These are phyloP conservation scores for Chymomyza procnemis DNA, from an alignment of 2,888 invertebrate genomes.

Conservation along the genomic window DNA sequence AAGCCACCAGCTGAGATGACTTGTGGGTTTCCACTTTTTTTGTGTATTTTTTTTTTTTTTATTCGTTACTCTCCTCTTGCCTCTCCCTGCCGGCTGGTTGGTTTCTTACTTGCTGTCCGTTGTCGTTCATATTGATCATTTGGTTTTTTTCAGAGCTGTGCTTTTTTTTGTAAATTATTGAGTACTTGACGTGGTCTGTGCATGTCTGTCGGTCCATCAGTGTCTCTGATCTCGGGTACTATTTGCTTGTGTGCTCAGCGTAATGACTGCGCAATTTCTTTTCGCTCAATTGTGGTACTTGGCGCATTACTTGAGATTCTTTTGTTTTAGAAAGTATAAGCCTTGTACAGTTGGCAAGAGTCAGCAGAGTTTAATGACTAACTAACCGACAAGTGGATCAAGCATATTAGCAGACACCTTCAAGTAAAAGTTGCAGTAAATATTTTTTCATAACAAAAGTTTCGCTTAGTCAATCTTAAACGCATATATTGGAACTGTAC, in stretches of 20 bases:
- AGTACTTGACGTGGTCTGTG: constrained; percentile 51
- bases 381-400: neutral
- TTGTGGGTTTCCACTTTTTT: constrained; percentile 71
- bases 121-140: constrained; percentile 63
- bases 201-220: constrained; percentile 27
- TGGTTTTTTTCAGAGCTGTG: constrained; percentile 42
- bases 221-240: constrained; percentile 9
- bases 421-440: neutral
- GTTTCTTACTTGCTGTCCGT: constrained; percentile 50
- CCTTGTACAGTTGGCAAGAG: constrained; percentile 10
- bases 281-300: constrained; percentile 57
- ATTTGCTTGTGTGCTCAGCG: constrained; percentile 29
- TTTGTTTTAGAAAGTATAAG: constrained; percentile 62
- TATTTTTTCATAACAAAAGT: neutral
- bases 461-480: neutral
- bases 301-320: constrained; percentile 54
- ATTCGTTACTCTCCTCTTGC: constrained; percentile 8
- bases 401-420: neutral
- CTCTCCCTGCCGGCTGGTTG: constrained; percentile 23
- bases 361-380: neutral
- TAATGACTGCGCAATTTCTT: constrained; percentile 64
- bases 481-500: neutral
- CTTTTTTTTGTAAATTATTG: constrained; percentile 61
- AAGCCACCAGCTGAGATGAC: constrained; percentile 74
- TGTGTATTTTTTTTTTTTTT: constrained; percentile 36